These are phyloP conservation scores for Ophioninae sp. DNA, from an alignment of 2,888 invertebrate species.

Conservation along the genomic window DNA sequence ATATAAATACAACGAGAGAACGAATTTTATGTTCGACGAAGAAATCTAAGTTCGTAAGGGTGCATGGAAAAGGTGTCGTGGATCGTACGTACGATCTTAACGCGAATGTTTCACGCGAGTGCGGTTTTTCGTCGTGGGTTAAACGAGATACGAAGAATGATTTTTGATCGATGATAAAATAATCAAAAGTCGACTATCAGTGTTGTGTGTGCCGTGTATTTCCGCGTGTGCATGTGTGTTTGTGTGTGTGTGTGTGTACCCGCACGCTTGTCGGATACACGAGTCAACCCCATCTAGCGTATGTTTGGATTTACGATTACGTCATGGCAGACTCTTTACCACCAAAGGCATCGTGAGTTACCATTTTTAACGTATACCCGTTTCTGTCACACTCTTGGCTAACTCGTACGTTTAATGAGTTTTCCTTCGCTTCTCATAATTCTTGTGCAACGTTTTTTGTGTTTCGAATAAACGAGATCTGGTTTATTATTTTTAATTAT, in stretches of 20 bases:
- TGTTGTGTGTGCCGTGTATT: not conserved
- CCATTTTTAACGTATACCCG: not conserved
- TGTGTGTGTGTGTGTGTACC: not conserved
- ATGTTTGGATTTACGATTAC: conserved; percentile 61
- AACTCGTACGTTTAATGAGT: no score
- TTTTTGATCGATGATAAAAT: conserved; percentile 22
- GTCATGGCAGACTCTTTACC: conserved; percentile 70
- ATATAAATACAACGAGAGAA: not conserved
- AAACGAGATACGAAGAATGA: conserved; percentile 9
- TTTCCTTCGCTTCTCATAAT: no score
- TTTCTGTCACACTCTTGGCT: not conserved
- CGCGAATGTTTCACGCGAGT: not conserved
- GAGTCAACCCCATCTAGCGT: conserved; percentile 9
- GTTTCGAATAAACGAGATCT: no score
- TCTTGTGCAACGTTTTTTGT: no score
- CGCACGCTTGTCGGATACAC: conserved; percentile 9
- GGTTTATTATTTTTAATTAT: no score
- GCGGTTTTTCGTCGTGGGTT: not conserved
- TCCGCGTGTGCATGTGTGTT: not conserved
- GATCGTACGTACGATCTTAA: not conserved
- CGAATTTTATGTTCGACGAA: not conserved
- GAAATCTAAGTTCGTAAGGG: not conserved
- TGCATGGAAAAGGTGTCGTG: not conserved
- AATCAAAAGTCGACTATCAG: conserved; percentile 12
- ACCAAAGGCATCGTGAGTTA: conserved; percentile 73